Base-by-base conservation (phyloP, 1,140 invertebrate genomes). In the Nasonia giraulti region DNA sequence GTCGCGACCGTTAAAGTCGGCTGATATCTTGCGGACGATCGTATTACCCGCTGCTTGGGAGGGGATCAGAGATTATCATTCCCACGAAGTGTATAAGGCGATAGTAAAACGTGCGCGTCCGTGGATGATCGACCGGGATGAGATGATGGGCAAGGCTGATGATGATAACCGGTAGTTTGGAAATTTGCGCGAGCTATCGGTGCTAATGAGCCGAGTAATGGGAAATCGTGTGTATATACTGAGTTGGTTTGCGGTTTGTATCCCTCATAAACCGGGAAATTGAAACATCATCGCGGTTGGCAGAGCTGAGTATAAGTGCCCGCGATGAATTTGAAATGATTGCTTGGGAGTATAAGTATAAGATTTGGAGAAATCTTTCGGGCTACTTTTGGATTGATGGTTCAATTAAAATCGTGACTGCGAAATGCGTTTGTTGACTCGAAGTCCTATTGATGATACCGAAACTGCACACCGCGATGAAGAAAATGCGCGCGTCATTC, bases 41-140 rank as follows among this genome's bases (percentile, higher is more conserved):
- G 12, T n/a, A 81, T 81, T 81, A 73, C 68, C 66, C 37, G 37
- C 71, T 37, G 33, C 33, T 37, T 37, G 33, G 33, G 37, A 31
- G 66, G 47, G 79, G 55, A 62, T 62, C 20, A 62, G n/a, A n/a
- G 20, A 66, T 62, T 62, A n/a, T 75, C 73, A 80, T 71, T 82
- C 81, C 55, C 47, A 76, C 31, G 71, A 75, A 75, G 55, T n/a
- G 55, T 6, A 37, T 6, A n/a, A 20, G 17, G 20, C 20, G 55
- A 62, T 62, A n/a, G 55, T n/a, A 62, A 62, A 62, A 62, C 20
- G 55, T 27, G 1, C 17, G 55, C 17, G 20, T 7, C 14, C 14
- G 20, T 6, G 20, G 55, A 62, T 62, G 55, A n/a, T 44, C 7
- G 20, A 20, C 55, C 55, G 55, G 17, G 17, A 20, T 4, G 50